Evolutionary conservation across 1,140 invertebrate genomes (phyloP), one percentile per base, ranked within the genome.

Genomic region (Nomia melanderi): DNA sequence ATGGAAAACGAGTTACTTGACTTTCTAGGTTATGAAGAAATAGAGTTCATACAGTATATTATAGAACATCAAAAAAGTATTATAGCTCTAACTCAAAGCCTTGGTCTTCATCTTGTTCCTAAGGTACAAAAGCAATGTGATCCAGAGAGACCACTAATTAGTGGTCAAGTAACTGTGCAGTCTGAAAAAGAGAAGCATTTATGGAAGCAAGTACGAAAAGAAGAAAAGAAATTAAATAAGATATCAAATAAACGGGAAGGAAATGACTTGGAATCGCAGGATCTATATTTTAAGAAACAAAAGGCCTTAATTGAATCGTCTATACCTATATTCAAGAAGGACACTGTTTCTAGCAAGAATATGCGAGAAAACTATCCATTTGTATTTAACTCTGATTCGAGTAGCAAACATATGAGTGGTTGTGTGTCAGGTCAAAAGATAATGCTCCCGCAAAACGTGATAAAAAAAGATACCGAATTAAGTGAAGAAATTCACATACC

Each of bases 401-500:
- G 94, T 79, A 94, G 95, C 2, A 96, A 96, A 90, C 93, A 94
- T 82, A 92, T 94, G 75, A 93, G 94, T 76, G 96, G 96, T 53
- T 97, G 95, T 85, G 94, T 98, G 57, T 95, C 95, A 25, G 97
- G 96, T 14, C 92, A 94, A 69, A 97, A 97, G 90, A 93, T 98
- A 76, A 91, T 96, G 41, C 90, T 99, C 14, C 97, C 98, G 0
- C 95, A 96, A 80, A 96, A 95, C 81, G 94, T 96, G 25, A 90
- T 93, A 31, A 94, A 96, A 80, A 95, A 94, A 53, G 94, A 96
- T 86, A 95, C 92, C 54, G 94, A 95, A 78, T 93, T 95, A 72
- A 97, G 95, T 88, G 97, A 99, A 91, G 97, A 99, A 93, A 95
- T 99, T 3, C 93, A 94, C 29, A 97, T 99, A 88, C 98, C 98